Conservation (phyloP, 2,797 vertebrate species). For the Cynopterus sphinx region DNA sequence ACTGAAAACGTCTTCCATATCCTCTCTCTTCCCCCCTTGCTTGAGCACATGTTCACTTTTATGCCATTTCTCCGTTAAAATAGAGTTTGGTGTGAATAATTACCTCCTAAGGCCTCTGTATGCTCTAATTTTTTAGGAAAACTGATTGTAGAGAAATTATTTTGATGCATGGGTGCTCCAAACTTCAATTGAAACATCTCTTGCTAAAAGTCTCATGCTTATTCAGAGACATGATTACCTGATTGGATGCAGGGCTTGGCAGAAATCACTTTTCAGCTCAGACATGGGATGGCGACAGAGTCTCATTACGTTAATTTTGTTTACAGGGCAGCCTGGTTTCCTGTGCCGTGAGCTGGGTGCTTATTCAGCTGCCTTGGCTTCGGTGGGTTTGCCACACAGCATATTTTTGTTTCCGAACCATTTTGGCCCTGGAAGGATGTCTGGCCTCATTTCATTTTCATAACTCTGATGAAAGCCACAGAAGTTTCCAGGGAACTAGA, state of each 20-base stretch:
- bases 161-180: neutral
- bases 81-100: neutral
- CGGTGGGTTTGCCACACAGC: conserved; percentile 72
- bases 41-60: neutral
- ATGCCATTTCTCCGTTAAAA: neutral
- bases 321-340: conserved; percentile 81
- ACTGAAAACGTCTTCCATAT: neutral
- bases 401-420: conserved; percentile 81
- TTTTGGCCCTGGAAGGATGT: conserved; percentile 78
- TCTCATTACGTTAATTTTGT: conserved; percentile 81
- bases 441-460: conserved; percentile 77
- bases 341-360: conserved; percentile 81
- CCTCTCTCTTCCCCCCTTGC: neutral
- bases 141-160: neutral
- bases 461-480: conserved; percentile 78
- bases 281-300: conserved; percentile 77
- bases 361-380: conserved; percentile 84
- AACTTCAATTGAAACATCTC: conserved; percentile 15
- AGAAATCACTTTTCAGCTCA: conserved; percentile 69
- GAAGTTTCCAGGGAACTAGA: conserved; percentile 71
- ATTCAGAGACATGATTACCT: neutral
- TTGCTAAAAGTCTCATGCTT: neutral
- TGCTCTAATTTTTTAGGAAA: neutral
- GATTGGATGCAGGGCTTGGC: conserved; percentile 65
- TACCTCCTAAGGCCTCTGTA: neutral